Base-by-base conservation (phyloP, 2,113 vertebrate genomes). In the Nannobrachium achirus region DNA sequence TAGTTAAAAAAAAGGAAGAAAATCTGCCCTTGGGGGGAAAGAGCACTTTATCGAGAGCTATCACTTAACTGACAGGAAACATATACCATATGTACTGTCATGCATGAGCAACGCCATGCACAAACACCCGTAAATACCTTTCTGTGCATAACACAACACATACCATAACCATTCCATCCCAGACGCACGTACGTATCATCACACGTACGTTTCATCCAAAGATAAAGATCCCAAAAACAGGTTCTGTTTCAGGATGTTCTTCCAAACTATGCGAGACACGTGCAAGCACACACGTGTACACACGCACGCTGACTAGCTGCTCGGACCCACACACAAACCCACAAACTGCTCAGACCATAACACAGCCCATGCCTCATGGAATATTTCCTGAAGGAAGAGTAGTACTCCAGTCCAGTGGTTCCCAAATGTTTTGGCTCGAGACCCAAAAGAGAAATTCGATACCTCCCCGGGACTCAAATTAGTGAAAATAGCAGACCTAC, bases 21-120 rank as follows among this genome's bases (percentile, higher is more conserved):
- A 18, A 56, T 25, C 10, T 48, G 52, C 25, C 41, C 38, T 9
- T 2, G 7, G 40, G 63, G 57, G 10, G 44, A 61, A 40, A 9
- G 13, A 25, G 41, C 68, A 55, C 10, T 33, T 62, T 25, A 52
- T 51, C 33, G 13, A 72, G 59, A 50, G 50, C 42, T 56, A 72
- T 84, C 73, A 66, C 44, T 75, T 57, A 57, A 70, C 61, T 33
- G 60, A 60, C 80, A 86, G 88, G 79, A 88, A 91, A 88, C 53
- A 4, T 78, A 41, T 44, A 85, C 76, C 86, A 89, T 88, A 78
- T 91, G 89, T 56, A 66, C 80, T 68, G 53, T 81, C 79, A 69
- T 18, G 19, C 63, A 52, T 50, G 57, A 61, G 56, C 39, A 10
- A 11, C 11, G 9, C 65, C 20, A 65, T 46, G 0, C 56, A 63